Evolutionary conservation across 2,113 vertebrate genomes (phyloP).

Genomic region (Bubalus kerabau): DNA sequence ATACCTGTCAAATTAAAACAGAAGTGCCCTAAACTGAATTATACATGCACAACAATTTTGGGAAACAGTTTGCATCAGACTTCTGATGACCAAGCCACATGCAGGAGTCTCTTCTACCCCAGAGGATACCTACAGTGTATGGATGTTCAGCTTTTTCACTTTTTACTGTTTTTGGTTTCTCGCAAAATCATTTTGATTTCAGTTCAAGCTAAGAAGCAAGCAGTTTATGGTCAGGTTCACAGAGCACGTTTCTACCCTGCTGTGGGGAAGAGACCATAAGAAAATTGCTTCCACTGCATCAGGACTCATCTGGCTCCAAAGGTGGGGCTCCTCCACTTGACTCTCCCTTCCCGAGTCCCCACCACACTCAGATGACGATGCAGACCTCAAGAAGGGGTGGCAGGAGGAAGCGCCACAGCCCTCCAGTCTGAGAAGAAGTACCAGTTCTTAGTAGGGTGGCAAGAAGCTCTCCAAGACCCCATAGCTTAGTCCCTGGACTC

Average conservation of each 20-base stretch:
- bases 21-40: neutral
- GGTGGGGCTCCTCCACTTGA: neutral
- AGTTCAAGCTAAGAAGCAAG: neutral
- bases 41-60: neutral
- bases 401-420: neutral
- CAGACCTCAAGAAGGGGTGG: neutral
- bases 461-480: neutral
- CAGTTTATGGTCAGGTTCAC: neutral
- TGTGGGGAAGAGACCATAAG: neutral
- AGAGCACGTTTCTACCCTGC: neutral
- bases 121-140: neutral
- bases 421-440: neutral
- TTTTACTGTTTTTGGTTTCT: neutral
- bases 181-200: neutral
- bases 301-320: neutral
- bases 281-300: neutral
- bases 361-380: neutral
- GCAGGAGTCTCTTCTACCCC: neutral
- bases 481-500: neutral
- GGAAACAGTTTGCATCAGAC: neutral
- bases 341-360: neutral
- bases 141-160: neutral
- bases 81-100: neutral
- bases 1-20: conserved; percentile 21
- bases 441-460: too few relatives aligned